Conservation (phyloP, 2,113 vertebrate species). For the Myiozetetes cayanensis region DNA sequence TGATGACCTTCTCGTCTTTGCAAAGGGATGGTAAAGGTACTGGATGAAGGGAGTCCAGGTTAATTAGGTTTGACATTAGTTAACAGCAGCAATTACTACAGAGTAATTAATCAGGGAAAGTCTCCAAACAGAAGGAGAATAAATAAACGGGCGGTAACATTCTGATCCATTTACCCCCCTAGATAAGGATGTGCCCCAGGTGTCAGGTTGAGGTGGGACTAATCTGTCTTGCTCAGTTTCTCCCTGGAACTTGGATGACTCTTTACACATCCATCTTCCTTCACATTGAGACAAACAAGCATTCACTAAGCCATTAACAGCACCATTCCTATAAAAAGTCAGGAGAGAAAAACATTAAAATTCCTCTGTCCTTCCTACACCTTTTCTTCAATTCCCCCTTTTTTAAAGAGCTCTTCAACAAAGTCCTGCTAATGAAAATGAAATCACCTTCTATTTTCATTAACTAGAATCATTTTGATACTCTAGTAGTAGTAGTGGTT, state of each 20-base stretch:
- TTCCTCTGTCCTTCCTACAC: neutral
- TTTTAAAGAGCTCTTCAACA: neutral
- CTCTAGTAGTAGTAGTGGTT: neutral
- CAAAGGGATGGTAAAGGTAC: conserved; percentile 52
- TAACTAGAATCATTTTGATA: neutral
- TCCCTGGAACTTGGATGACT: conserved; percentile 54
- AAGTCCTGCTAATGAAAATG: neutral
- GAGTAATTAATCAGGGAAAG: conserved; percentile 86
- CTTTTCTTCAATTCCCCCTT: neutral
- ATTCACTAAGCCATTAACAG: conserved; percentile 47
- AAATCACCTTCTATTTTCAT: neutral
- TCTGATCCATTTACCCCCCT: conserved; percentile 63
- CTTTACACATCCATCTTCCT: conserved; percentile 69
- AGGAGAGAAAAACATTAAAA: neutral
- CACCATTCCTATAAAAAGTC: neutral
- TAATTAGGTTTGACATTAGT: conserved; percentile 85
- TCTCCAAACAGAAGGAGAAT: conserved; percentile 83
- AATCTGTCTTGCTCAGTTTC: conserved; percentile 73
- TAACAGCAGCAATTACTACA: conserved; percentile 80
- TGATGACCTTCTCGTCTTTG: conserved; percentile 71
- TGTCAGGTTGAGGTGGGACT: conserved; percentile 74
- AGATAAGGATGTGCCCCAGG: conserved; percentile 75
- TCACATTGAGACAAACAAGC: conserved; percentile 47
- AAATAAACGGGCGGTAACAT: conserved; percentile 79
- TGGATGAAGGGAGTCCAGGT: conserved; percentile 67